A percentile compares a stretch with the other conserved stretches of the same genome.
phyloP scores from a whole-genome alignment of 2,113 vertebrate genomes.

The Xenus cinereus region DNA sequence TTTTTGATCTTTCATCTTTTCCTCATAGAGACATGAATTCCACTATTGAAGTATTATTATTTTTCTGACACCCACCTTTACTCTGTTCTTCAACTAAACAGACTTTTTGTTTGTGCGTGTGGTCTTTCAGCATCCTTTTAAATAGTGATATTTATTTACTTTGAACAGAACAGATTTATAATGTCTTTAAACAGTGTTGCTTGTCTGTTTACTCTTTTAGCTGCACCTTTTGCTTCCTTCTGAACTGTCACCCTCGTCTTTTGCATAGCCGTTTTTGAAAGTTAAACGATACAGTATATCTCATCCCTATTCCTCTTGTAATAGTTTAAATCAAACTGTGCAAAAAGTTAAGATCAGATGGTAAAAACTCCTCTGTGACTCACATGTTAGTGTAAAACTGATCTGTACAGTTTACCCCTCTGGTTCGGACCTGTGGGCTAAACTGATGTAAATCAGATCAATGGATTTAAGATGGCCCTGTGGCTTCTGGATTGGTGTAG shows the following conservation, averaged over 20 bases:
- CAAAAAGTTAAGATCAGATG: not conserved
- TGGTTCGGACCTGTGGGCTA: not conserved
- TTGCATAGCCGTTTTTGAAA: not conserved
- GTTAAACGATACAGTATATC: not conserved
- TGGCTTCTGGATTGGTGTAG: not conserved
- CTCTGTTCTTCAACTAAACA: not conserved
- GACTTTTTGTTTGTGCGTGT: not conserved
- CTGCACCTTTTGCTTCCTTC: not conserved
- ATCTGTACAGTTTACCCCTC: not conserved
- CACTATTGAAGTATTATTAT: not conserved
- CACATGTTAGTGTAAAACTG: not conserved
- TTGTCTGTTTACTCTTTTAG: not conserved
- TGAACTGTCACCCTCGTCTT: not conserved
- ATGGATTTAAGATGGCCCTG: not conserved
- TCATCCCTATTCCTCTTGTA: not conserved
- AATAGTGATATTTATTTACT: not conserved
- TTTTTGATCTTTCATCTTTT: not conserved
- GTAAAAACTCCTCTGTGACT: not conserved
- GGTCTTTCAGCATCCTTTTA: not conserved
- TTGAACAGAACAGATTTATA: not conserved
- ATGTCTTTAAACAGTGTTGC: not conserved
- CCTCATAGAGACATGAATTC: not conserved
- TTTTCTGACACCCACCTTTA: not conserved
- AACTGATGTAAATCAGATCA: not conserved
- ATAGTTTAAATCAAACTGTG: not conserved